Base-by-base conservation (phyloP, 2,888 invertebrate species). In the Pasiphila rectangulata region DNA sequence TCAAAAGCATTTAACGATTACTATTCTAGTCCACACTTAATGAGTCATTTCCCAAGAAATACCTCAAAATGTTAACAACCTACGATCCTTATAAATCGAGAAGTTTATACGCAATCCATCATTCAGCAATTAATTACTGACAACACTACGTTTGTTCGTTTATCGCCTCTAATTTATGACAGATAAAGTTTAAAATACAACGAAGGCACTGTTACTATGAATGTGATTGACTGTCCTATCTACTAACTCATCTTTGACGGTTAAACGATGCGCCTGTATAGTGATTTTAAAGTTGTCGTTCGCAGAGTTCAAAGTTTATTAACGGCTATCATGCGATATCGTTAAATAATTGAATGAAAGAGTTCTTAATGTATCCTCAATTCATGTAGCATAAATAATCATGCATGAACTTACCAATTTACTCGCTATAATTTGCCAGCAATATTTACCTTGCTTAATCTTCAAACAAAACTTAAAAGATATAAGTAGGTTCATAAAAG, bases 101-200 rank as follows among this genome's bases (percentile, higher is more conserved):
- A 17, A 52, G 34, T 52, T 52, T 49, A 61, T 57, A 54, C 56
- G 51, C 59, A 40, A 67, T 68, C 60, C 60, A 70, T 72, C 69
- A 72, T 67, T 64, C 56, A 36, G 46, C 59, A 66, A 69, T 69
- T 70, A 70, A 72, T 72, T 62, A 61, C 54, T 46, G 56, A 64
- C 64, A 66, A 63, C 65, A 67, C 61, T 54, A 61, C 48, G 46
- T 57, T 61, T 72, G 65, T 68, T 59, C 25, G 40, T 40, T 61
- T 67, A 64, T 63, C 59, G 46, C 43, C 41, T 54, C 40, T 54
- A 56, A 63, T 61, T 51, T 59, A 57, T 51, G 51, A 51, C 55
- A 49, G 56, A 59, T 59, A 58, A 59, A 61, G 44, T 43, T 44
- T 48, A 53, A 54, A 59, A 57, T 56, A 64, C 51, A 56, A 52